A percentile compares a stretch with the other conserved stretches of the same genome.
These are phyloP conservation scores for Monodelphis domestica DNA, from an alignment of 2,797 vertebrate species.

Conservation along the genomic window DNA sequence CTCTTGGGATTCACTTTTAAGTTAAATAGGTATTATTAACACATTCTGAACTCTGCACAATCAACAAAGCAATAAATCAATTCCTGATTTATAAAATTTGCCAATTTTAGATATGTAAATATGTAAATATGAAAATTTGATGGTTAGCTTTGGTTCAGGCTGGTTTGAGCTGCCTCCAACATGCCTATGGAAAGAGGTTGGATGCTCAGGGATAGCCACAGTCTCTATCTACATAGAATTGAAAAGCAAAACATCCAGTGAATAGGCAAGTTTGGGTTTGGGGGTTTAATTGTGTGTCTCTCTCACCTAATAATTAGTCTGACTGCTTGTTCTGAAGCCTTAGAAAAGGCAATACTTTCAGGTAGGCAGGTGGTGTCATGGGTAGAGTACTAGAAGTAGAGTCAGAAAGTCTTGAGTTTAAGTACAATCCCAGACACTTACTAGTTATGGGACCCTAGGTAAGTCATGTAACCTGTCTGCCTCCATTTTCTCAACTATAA, in stretches of 20 bases:
- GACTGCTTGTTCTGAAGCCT: background rate
- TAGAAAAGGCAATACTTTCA: background rate
- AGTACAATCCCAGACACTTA: background rate
- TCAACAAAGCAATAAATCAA: background rate
- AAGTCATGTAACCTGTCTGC: background rate
- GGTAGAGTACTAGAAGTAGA: background rate
- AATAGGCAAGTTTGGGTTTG: background rate
- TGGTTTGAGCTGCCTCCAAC: background rate
- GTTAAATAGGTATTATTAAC: background rate
- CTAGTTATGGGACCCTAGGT: background rate
- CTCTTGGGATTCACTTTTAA: background rate
- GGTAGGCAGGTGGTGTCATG: background rate
- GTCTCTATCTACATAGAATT: background rate
- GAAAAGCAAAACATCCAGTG: conserved; percentile 26
- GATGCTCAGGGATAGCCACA: background rate
- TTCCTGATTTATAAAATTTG: background rate
- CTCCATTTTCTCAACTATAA: background rate
- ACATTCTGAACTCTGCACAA: background rate
- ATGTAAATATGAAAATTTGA: background rate
- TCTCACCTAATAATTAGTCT: conserved; percentile 35
- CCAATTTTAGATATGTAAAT: background rate
- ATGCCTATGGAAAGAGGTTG: background rate
- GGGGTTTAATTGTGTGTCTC: background rate
- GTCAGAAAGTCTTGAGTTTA: background rate
- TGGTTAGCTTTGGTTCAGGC: background rate